Conservation (phyloP, 2,888 invertebrate genomes). For the Seira ritae region DNA sequence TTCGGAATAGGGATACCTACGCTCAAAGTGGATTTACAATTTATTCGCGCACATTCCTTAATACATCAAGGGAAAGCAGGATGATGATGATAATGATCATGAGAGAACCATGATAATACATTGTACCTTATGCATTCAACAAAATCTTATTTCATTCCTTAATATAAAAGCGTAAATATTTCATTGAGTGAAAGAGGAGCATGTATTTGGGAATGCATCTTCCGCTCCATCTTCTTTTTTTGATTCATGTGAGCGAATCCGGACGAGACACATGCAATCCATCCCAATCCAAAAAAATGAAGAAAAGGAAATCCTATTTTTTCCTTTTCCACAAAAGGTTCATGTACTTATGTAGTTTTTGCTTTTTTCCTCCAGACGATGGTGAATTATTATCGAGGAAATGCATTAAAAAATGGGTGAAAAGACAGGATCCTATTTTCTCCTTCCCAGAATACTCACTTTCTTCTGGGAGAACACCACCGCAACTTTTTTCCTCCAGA, state of each 20-base stretch:
- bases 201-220: conserved; percentile 20
- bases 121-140: too few species aligned
- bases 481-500: background rate
- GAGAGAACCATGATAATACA: too few species aligned
- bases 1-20: too few species aligned
- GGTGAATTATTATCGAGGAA: background rate
- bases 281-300: conserved; percentile 3
- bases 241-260: conserved; percentile 43
- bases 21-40: conserved; percentile 21
- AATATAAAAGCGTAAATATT: too few species aligned
- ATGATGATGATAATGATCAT: too few species aligned
- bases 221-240: conserved; percentile 31
- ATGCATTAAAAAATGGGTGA: conserved; percentile 11
- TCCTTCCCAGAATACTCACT: too few species aligned
- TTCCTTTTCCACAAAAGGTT: background rate
- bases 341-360: too few species aligned
- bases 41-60: too few species aligned
- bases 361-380: background rate
- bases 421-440: background rate
- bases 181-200: too few species aligned
- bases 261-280: conserved; percentile 32
- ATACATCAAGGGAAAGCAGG: too few species aligned
- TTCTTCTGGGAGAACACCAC: too few species aligned
- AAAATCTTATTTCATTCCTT: too few species aligned
- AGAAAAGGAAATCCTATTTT: background rate